phyloP scores from a whole-genome alignment of 2,888 invertebrate species.

The Hirtodrosophila histrioides region DNA sequence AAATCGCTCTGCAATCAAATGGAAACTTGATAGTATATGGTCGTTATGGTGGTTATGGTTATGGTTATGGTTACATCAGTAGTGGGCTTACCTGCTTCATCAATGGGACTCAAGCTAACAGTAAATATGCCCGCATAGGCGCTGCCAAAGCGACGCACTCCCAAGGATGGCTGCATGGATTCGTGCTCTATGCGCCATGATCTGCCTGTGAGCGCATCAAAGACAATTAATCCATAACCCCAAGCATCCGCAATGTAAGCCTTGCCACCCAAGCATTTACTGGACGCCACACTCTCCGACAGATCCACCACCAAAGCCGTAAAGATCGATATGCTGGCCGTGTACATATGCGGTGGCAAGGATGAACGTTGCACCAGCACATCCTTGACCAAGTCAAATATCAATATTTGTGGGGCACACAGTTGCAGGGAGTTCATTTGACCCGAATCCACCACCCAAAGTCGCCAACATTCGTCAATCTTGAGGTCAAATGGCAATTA shows the following conservation, averaged over 20 bases:
- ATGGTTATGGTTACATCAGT: background rate
- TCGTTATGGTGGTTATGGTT: too few relatives aligned
- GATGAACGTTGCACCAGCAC: constrained; percentile 84
- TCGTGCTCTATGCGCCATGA: constrained; percentile 88
- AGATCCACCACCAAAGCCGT: constrained; percentile 85
- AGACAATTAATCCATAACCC: constrained; percentile 87
- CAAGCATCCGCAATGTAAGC: constrained; percentile 88
- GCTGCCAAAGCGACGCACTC: constrained; percentile 63
- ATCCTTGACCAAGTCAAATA: constrained; percentile 89
- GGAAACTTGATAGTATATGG: background rate
- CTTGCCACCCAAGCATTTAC: constrained; percentile 85
- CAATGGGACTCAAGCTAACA: constrained; percentile 77
- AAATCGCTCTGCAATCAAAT: constrained; percentile 80
- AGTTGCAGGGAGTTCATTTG: constrained; percentile 86
- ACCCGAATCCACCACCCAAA: constrained; percentile 88
- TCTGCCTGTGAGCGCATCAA: constrained; percentile 84
- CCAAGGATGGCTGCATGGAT: constrained; percentile 85
- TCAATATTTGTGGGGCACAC: constrained; percentile 90
- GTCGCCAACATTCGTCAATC: constrained; percentile 87
- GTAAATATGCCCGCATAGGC: constrained; percentile 81
- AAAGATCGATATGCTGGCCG: constrained; percentile 81
- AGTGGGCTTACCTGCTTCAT: constrained; percentile 28
- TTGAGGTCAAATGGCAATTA: constrained; percentile 61
- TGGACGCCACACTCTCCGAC: constrained; percentile 76
- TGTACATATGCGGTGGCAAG: constrained; percentile 74